Evolutionary conservation across 2,888 invertebrate genomes (phyloP).

Genomic region (Punctoribates punctum): DNA sequence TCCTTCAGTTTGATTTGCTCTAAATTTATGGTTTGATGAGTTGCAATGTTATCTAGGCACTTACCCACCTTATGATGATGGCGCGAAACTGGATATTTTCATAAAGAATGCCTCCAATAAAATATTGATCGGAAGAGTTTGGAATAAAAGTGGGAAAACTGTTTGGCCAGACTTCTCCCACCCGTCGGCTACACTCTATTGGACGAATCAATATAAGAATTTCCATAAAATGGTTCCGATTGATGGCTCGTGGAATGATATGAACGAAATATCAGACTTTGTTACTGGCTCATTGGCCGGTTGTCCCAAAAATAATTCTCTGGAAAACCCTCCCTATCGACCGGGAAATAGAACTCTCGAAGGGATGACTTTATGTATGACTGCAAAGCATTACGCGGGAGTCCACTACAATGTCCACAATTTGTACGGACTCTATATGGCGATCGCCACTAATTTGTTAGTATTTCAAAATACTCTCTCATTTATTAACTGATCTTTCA

Average conservation of each 20-base stretch:
- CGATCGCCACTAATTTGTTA: too few species aligned
- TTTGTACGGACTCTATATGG: too few species aligned
- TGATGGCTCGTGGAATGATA: conserved; percentile 58
- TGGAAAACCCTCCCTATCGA: conserved; percentile 64
- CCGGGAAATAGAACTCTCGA: conserved; percentile 56
- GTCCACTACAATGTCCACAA: too few species aligned
- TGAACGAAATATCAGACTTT: conserved; percentile 85
- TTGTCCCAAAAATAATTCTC: conserved; percentile 58
- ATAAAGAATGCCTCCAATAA: conserved; percentile 64
- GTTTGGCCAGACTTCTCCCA: conserved; percentile 51
- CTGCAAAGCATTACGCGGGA: conserved; percentile 60
- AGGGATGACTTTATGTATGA: conserved; percentile 73
- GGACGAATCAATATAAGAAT: conserved; percentile 48
- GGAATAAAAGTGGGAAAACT: conserved; percentile 50
- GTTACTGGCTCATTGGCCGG: conserved; percentile 56
- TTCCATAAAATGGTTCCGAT: conserved; percentile 50
- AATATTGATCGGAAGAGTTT: conserved; percentile 69
- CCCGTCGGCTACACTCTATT: conserved; percentile 48
- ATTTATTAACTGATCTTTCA: too few species aligned
- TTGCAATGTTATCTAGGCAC: conserved; percentile 58
- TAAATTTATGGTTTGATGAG: too few species aligned
- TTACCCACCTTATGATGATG: conserved; percentile 72
- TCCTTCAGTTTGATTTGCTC: too few species aligned
- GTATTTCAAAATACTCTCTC: too few species aligned
- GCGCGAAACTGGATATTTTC: conserved; percentile 67